Base-by-base conservation (phyloP, 2,113 vertebrate species). In the Ammodramus savannarum region DNA sequence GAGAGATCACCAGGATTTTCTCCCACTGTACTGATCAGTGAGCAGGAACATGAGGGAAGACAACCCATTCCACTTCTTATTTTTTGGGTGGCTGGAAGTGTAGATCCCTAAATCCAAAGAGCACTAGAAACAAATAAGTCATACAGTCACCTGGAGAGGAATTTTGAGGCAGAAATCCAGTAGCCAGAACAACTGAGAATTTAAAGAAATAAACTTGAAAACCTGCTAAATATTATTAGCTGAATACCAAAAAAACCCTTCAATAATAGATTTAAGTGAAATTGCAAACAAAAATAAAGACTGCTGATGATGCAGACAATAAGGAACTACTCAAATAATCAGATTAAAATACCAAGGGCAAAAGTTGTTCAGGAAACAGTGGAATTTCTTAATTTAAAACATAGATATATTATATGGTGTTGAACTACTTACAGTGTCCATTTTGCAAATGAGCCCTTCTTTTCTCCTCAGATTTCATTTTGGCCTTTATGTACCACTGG, bases 401-500 rank as follows among this genome's bases (percentile, higher is more conserved):
- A 49, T 29, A n/a, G 6, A 39, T 49, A 57, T 1, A 73, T 26
- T 29, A 77, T 6, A 66, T 22, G 43, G 7, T n/a, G 16, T 11
- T 85, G 27, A 87, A 66, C 6, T 93, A 98, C 98, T 99, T 98
- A 99, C 99, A 97, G 29, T 99, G 98, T 90, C 99, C 99, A 88
- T 99, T 99, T 97, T 99, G 99, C 95, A 99, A 98, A 75, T 99
- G 98, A 73, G 98, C 98, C 95, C 99, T 98, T 95, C 99, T 99
- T 97, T 99, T 99, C 96, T 99, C 99, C 95, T 99, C 99, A 75
- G 99, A 99, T 97, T 99, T 99, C 98, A 99, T 99, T 97, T 99
- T 99, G 89, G 99, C 98, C 96, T 99, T 99, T 96, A 99, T 99
- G 95, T 99, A 99, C 95, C 99, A 99, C 39, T 99, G 99, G 97